These are phyloP conservation scores for Zosterops borbonicus DNA, from an alignment of 2,113 vertebrate species.

Conservation along the genomic window DNA sequence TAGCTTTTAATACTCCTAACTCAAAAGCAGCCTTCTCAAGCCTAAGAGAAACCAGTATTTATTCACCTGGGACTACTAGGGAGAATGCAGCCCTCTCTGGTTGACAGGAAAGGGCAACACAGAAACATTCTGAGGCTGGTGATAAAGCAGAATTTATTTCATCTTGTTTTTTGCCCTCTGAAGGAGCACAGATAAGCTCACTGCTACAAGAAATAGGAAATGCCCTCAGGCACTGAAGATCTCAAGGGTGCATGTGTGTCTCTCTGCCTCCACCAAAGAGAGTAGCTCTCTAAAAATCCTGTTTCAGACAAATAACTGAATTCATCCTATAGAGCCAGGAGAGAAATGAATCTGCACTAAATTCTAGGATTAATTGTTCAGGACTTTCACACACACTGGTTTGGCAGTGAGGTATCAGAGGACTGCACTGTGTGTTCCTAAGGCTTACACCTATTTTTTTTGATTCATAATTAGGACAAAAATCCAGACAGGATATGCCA, in stretches of 20 bases:
- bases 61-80: constrained; percentile 2
- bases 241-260: neutral
- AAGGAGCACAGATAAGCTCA: constrained; percentile 39
- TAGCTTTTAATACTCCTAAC: neutral
- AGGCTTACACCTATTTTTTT: neutral
- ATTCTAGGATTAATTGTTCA: neutral
- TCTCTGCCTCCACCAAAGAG: neutral
- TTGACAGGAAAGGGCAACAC: constrained; percentile 44
- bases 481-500: rapidly evolving
- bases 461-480: neutral
- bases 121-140: neutral
- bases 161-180: constrained; percentile 30
- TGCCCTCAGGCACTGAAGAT: constrained; percentile 21
- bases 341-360: neutral
- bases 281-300: neutral
- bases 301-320: neutral
- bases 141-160: constrained; percentile 47
- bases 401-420: neutral
- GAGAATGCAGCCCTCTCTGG: neutral
- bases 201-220: constrained; percentile 33
- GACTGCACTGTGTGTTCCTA: neutral
- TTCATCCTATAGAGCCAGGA: neutral
- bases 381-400: neutral
- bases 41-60: constrained; percentile 21
- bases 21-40: neutral